Evolutionary conservation across 2,888 invertebrate genomes (phyloP).

Genomic region (Phaonia tiefii): DNA sequence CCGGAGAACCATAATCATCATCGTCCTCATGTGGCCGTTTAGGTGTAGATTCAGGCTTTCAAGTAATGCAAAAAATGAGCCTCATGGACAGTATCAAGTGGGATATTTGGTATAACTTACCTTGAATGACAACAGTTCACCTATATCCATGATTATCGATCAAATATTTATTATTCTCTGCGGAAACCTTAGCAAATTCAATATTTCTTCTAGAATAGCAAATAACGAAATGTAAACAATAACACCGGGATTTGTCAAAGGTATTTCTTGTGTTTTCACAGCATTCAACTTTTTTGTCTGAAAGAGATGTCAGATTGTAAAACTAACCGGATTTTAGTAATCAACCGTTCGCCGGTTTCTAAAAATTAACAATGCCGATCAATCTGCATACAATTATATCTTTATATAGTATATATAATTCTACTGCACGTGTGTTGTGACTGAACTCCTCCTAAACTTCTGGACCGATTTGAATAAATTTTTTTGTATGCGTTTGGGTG

Average conservation of each 20-base stretch:
- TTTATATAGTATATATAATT: too few species aligned
- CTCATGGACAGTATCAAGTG: too few species aligned
- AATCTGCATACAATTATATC: too few species aligned
- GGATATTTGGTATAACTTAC: constrained; percentile 73
- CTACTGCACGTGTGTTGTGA: too few species aligned
- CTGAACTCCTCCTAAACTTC: too few species aligned
- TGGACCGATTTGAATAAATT: too few species aligned
- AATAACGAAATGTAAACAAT: constrained; percentile 42
- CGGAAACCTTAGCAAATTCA: not conserved
- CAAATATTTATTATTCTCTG: too few species aligned
- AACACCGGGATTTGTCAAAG: constrained; percentile 28
- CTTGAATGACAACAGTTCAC: constrained; percentile 83
- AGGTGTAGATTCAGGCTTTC: constrained; percentile 90
- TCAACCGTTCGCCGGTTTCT: too few species aligned
- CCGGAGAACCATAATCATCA: constrained; percentile 84
- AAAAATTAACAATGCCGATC: too few species aligned
- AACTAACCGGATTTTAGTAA: too few species aligned
- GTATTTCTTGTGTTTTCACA: not conserved
- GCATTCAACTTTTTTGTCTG: constrained; percentile 19
- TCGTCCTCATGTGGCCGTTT: constrained; percentile 84
- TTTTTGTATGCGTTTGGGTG: too few species aligned
- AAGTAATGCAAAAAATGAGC: not conserved
- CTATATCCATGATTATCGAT: constrained; percentile 82
- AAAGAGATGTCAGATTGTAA: constrained; percentile 8
- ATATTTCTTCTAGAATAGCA: constrained; percentile 24